Base-by-base conservation (phyloP, 2,797 vertebrate genomes). In the Netta rufina region DNA sequence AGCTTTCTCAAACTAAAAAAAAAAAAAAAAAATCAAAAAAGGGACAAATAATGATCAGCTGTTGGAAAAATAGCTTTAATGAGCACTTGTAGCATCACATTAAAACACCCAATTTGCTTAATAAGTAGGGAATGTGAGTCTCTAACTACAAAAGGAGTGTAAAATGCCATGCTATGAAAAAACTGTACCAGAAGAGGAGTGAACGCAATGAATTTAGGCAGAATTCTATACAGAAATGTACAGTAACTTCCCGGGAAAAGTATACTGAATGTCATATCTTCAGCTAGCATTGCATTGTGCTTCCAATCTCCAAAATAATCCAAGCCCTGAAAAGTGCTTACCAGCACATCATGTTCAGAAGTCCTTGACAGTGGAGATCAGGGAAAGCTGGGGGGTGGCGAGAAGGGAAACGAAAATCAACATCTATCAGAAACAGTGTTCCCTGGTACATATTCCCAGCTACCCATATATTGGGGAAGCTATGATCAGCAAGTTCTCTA, bases 1-100 rank as follows among this genome's bases (percentile, higher is more conserved):
- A 88, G 90, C 60, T 76, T 79, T 92, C 92, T 89, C 74, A 89
- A 82, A 49, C 60, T 58, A 2, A 3, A 58, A 72, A 86, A 89
- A 79, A 9, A 22, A 58, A 8, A 62, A 66, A 66, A 92, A 76
- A 87, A 45, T 28, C 3, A 20, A 72, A 94, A 96, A 95, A 73
- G 30, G 56, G 60, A 79, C 93, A 95, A 96, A 95, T 96, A 96
- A 96, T 84, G 30, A 96, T 94, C 95, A 96, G 94, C 90, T 96
- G 92, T 95, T 95, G 86, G 86, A 95, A 96, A 96, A 96, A 95
- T 90, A 81, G 95, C 95, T 95, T 89, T 96, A 96, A 96, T 95
- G 93, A 95, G 92, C 88, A 95, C 96, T 95, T 96, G 84, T 90
- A 95, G 84, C 81, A 87, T 41, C 71, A 90, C 36, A 94, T 95